A percentile compares a stretch with the other conserved stretches of the same genome.
Evolutionary conservation across 2,113 vertebrate genomes (phyloP).

Genomic region (Brachyhypopomus gauderio): DNA sequence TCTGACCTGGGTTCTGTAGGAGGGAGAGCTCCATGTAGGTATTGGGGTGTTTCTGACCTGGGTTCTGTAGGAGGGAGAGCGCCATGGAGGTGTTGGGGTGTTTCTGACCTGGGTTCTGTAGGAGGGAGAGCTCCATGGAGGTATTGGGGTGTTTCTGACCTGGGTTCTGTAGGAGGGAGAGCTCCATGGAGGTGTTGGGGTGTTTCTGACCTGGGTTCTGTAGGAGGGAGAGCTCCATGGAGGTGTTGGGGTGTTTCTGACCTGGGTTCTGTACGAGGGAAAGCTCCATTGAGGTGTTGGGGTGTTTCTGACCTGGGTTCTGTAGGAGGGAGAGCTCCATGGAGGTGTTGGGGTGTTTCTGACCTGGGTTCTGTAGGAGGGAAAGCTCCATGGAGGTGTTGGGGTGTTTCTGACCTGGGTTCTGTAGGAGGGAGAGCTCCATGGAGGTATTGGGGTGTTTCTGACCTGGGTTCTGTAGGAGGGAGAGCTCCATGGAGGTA

Average conservation of each 20-base stretch:
- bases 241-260: constrained; percentile 62
- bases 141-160: constrained; percentile 73
- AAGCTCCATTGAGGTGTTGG: too few relatives aligned
- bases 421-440: constrained; percentile 86
- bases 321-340: constrained; percentile 87
- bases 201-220: constrained; percentile 82
- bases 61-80: constrained; percentile 84
- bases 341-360: too few relatives aligned
- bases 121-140: constrained; percentile 85
- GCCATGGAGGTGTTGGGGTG: too few relatives aligned
- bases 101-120: constrained; percentile 84
- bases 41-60: constrained; percentile 75
- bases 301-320: constrained; percentile 78
- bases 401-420: constrained; percentile 77
- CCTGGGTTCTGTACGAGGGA: constrained; percentile 86
- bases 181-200: too few relatives aligned
- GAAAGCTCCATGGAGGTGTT: too few relatives aligned
- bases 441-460: too few relatives aligned
- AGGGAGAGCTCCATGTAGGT: constrained; percentile 87
- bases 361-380: constrained; percentile 86
- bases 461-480: constrained; percentile 85
- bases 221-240: constrained; percentile 85
- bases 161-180: constrained; percentile 85
- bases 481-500: constrained; percentile 87
- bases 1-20: constrained; percentile 84